Percentiles rank a stretch among this genome's conserved stretches.
These are phyloP conservation scores for Trichosurus vulpecula DNA, from an alignment of 2,797 vertebrate genomes.

Conservation along the genomic window DNA sequence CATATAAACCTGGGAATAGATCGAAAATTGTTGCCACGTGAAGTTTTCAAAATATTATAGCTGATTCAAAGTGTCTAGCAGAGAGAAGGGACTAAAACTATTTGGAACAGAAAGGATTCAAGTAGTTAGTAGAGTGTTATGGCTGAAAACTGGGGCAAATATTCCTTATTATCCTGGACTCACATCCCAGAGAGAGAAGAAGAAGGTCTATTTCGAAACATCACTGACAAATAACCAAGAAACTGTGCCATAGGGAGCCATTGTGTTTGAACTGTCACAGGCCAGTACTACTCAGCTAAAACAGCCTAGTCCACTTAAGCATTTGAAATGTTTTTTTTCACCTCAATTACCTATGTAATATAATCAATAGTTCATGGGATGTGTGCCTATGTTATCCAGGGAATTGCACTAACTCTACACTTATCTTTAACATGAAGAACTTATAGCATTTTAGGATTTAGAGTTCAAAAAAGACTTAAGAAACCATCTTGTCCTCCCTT, in stretches of 20 bases:
- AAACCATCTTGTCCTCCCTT: neutral
- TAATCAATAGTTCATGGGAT: neutral
- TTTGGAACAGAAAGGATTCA: neutral
- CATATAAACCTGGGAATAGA: neutral
- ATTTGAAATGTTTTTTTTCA: neutral
- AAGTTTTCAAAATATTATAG: neutral
- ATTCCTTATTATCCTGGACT: neutral
- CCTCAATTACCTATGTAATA: neutral
- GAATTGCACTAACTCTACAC: neutral
- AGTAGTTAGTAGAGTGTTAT: neutral
- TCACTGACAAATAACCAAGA: neutral
- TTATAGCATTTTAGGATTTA: neutral
- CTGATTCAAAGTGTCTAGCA: constrained; percentile 1
- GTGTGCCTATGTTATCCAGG: constrained; percentile 6
- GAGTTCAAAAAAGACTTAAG: neutral
- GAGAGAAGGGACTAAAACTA: neutral
- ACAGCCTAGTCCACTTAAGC: neutral
- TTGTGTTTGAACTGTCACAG: neutral
- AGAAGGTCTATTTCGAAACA: neutral
- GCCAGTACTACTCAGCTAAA: neutral
- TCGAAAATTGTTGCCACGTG: neutral
- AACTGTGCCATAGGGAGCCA: neutral
- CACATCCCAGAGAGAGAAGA: constrained; percentile 21
- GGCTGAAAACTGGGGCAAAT: neutral
- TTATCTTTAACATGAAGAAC: constrained; percentile 8